Percentiles rank a stretch among this genome's conserved stretches.
These are phyloP conservation scores for Charadrius vociferus DNA, from an alignment of 2,113 vertebrate species.

Conservation along the genomic window DNA sequence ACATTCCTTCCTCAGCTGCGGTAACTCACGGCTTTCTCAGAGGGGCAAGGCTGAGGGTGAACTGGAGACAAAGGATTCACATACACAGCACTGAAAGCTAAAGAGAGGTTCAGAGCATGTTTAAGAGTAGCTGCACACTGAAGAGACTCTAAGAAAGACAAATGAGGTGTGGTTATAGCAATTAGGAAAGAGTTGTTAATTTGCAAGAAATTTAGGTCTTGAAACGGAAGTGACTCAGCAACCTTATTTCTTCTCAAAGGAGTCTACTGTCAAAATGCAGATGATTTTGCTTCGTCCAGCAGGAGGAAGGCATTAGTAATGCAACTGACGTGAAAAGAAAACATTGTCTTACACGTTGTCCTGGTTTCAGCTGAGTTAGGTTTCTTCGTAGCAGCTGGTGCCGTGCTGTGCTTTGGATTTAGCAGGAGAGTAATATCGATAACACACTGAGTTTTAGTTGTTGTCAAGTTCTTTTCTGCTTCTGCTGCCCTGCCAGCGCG, in stretches of 20 bases:
- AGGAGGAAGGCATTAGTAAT: not conserved
- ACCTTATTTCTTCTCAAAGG: not conserved
- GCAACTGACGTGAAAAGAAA: not conserved
- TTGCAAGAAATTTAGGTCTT: not conserved
- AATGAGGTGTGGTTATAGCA: not conserved
- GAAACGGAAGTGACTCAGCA: not conserved
- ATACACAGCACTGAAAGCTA: not conserved
- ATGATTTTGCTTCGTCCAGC: not conserved
- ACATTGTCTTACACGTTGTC: not conserved
- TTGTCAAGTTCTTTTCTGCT: not conserved
- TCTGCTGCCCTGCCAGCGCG: not conserved
- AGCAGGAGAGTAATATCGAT: not conserved
- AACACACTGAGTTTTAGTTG: not conserved
- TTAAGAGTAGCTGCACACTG: not conserved
- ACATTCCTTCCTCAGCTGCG: not conserved
- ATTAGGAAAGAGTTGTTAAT: not conserved
- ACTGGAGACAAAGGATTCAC: not conserved
- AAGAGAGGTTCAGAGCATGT: fast-evolving
- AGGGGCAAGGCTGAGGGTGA: not conserved
- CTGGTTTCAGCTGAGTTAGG: not conserved
- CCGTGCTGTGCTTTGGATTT: not conserved
- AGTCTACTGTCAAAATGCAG: not conserved
- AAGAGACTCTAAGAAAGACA: not conserved
- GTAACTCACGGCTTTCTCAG: not conserved
- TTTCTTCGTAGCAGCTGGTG: not conserved